Conservation (phyloP, 2,797 vertebrate genomes). For the Bucorvus abyssinicus region DNA sequence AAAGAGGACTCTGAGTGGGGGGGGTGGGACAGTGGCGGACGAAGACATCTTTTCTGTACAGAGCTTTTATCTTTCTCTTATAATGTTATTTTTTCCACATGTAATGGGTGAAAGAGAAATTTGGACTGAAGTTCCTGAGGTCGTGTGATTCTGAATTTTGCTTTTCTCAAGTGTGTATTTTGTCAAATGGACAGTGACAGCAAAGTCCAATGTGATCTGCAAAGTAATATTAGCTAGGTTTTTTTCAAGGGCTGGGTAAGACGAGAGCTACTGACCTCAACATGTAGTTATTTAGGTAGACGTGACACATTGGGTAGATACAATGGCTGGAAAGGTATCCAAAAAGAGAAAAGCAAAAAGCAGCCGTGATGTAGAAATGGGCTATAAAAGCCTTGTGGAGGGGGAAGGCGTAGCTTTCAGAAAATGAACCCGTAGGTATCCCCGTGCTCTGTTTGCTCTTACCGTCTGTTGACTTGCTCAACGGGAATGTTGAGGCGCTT, state of each 20-base stretch:
- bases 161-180: not conserved
- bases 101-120: not conserved
- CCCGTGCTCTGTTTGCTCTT: not conserved
- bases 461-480: constrained; percentile 77
- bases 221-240: not conserved
- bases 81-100: not conserved
- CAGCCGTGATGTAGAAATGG: fast-evolving
- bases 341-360: not conserved
- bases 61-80: not conserved
- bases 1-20: not conserved
- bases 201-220: not conserved
- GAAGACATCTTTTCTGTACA: not conserved
- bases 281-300: not conserved
- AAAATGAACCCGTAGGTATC: fast-evolving
- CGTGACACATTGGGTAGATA: fast-evolving
- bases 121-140: not conserved
- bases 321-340: fast-evolving
- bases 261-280: not conserved
- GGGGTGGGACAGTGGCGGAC: not conserved
- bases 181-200: not conserved
- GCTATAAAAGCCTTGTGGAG: fast-evolving
- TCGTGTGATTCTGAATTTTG: fast-evolving
- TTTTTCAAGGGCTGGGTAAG: not conserved
- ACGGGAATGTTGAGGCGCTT: constrained; percentile 76
- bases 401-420: not conserved